Percentiles rank a stretch among this genome's conserved stretches.
Conservation (phyloP, 2,113 vertebrate genomes). For the Calyptommatus sinebrachiatus region DNA sequence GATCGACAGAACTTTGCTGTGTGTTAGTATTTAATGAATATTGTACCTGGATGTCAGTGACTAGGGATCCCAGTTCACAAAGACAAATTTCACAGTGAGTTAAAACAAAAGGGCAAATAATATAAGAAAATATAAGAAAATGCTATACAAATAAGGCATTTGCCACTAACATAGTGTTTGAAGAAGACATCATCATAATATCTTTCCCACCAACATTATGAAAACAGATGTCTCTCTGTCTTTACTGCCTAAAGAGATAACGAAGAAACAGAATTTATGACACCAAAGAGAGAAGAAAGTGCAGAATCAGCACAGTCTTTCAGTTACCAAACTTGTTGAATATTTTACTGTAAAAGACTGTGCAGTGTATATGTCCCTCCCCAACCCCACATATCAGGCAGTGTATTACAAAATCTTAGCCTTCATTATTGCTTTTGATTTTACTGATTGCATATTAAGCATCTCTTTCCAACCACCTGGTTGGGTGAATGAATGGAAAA, state of each 20-base stretch:
- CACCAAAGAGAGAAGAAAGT: conserved; percentile 2
- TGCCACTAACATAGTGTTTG: neutral
- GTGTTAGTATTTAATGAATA: neutral
- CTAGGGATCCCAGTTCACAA: neutral
- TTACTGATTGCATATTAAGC: conserved; percentile 49
- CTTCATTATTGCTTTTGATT: conserved; percentile 54
- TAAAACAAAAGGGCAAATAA: neutral
- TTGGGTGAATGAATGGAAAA: conserved; percentile 44
- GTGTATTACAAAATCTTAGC: conserved; percentile 44
- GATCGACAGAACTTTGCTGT: neutral
- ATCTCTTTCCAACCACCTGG: conserved; percentile 47
- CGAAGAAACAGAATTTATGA: neutral
- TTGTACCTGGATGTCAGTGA: neutral
- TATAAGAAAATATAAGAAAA: too few relatives aligned
- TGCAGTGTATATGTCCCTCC: neutral
- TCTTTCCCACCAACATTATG: neutral
- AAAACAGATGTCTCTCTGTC: conserved; percentile 32
- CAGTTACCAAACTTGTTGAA: neutral
- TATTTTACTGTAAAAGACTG: conserved; percentile 31
- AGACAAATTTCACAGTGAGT: neutral
- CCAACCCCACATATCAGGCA: conserved; percentile 12
- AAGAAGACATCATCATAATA: neutral
- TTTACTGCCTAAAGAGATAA: conserved; percentile 1
- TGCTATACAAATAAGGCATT: neutral
- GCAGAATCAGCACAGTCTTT: conserved; percentile 48